phyloP scores from a whole-genome alignment of 2,797 vertebrate species.

The Tamandua tetradactyla region DNA sequence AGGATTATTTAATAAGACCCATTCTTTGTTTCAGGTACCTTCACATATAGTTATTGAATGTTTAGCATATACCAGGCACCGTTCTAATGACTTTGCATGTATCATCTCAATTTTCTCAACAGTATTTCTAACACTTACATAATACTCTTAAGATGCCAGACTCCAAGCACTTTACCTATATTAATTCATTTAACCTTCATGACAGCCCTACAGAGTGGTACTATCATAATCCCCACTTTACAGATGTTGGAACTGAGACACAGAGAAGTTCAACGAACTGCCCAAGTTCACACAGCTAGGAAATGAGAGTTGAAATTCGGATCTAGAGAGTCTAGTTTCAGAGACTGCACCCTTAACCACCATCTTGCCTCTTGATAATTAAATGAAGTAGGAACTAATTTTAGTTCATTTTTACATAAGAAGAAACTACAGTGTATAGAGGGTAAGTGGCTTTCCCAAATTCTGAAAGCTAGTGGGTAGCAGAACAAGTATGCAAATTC shows the following conservation, averaged over 20 bases:
- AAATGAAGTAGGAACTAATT: not conserved
- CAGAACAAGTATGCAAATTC: not conserved
- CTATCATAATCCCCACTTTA: not conserved
- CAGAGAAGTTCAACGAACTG: constrained; percentile 5
- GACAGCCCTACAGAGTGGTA: not conserved
- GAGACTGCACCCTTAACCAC: not conserved
- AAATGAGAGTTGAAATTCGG: constrained; percentile 6
- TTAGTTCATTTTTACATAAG: not conserved
- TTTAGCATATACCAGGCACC: not conserved
- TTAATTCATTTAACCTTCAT: not conserved
- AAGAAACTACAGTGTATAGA: not conserved
- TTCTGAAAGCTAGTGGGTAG: not conserved
- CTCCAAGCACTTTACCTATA: not conserved
- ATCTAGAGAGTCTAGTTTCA: not conserved
- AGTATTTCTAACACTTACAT: not conserved
- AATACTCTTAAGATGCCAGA: not conserved
- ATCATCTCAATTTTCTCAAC: not conserved
- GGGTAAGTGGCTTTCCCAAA: not conserved
- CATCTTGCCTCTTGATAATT: not conserved
- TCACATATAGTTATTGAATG: not conserved
- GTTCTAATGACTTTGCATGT: not conserved
- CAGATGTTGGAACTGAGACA: not conserved
- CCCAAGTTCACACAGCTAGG: not conserved
- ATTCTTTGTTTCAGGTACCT: not conserved
- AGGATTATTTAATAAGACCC: not conserved